Evolutionary conservation across 2,888 invertebrate species (phyloP), one percentile per base, ranked within the genome.

Genomic region (Coleophora flavipennella): DNA sequence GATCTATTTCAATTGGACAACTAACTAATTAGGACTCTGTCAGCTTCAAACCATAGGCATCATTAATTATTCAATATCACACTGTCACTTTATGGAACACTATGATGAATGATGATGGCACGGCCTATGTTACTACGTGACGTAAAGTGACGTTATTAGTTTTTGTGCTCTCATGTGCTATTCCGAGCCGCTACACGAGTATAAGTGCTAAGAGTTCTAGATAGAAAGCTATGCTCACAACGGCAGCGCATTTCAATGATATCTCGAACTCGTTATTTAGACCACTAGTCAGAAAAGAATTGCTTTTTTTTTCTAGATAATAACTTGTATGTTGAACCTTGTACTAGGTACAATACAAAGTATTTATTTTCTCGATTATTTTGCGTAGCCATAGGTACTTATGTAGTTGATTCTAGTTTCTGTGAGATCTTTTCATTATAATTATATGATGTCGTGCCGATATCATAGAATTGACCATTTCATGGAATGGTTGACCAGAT

Each of bases 41-140:
- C 20, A 20, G 3, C 20, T 20, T 20, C 20, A 20, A 6, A 20
- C 20, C 20, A 20, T 35, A 38, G 38, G 31, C 40, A 38, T 46
- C 46, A 46, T 48, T 48, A 44, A 46, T 48, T 48, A 44, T 37
- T 41, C 31, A 43, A 40, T 36, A 43, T 45, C 44, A 42, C 41
- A 33, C 34, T 39, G 48, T 44, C 43, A 40, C 48, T 40, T 43
- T 36, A 31, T 29, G 36, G 48, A 37, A 20, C 20, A 20, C 20
- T 20, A 43, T 57, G 57, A 53, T 57, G 56, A 58, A 59, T 57
- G 55, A 52, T 57, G 56, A 54, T 57, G 49, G 20, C 20, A 20
- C 20, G 3, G 6, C 20, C 20, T 4, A 20, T 20, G 20, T 20
- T 42, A 48, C 44, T 41, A 43, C 41, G 38, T 41, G 49, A 45